Evolutionary conservation across 2,113 vertebrate genomes (phyloP), one percentile per base, ranked within the genome.

Genomic region (Channa maculata): DNA sequence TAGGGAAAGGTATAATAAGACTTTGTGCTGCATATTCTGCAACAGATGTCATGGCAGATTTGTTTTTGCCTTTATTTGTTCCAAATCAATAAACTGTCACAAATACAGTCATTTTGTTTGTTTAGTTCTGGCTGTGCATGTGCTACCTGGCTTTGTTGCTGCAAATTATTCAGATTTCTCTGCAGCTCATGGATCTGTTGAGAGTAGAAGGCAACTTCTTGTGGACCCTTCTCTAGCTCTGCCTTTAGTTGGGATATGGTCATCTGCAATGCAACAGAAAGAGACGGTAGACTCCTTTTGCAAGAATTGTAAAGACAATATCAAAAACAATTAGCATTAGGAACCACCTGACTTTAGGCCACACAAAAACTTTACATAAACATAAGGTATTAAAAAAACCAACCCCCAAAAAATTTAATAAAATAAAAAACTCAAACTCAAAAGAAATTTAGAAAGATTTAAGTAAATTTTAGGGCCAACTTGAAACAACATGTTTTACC

Each of bases 191-290:
- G 96, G 83, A 98, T 92, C 88, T 99, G 96, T 73, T 98, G 96
- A 0, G 96, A 95, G 84, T 98, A 98, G 6, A 98, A 96, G 9
- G 97, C 96, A 80, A 95, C 95, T 75, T 99, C 97, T 85, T 99
- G 97, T 36, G 97, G 97, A 39, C 97, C 96, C 86, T 98, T 99
- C 72, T 96, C 95, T 89, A 99, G 95, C 88, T 99, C 97, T 55
- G 93, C 95, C 89, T 90, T 97, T 73, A 99, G 89, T 8, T 98
- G 96, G 37, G 84, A 93, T 86, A 99, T 94, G 39, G 95, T 97
- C 62, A 89, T 91, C 98, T 99, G 84, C 33, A 84, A 64, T 3
- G 36, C 11, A 63, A 65, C 0, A 82, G 43, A 71, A 37, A 24
- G 24, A 24, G 24, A 63, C 0, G 10, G 70, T 57, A 65, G 6